A percentile compares a stretch with the other conserved stretches of the same genome.
Evolutionary conservation across 2,888 invertebrate genomes (phyloP).

Genomic region (Hartigia nigra): DNA sequence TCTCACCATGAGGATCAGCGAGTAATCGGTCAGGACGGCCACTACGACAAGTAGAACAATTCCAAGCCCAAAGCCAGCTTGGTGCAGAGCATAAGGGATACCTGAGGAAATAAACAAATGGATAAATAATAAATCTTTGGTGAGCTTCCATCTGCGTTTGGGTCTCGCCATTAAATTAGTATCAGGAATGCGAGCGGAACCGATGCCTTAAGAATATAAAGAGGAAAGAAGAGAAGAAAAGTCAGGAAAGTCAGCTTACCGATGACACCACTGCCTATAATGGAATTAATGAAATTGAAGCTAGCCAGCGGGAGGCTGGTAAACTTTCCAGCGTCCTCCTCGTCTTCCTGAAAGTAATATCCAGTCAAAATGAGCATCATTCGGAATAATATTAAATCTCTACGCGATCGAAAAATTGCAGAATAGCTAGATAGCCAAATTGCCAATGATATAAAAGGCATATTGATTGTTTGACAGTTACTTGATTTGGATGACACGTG

Average conservation of each 20-base stretch:
- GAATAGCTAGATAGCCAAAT: neutral
- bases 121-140: conserved; percentile 7
- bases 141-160: neutral
- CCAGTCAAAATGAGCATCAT: neutral
- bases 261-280: conserved; percentile 88
- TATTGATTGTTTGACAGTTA: neutral
- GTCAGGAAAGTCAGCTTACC: conserved; percentile 67
- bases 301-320: conserved; percentile 80
- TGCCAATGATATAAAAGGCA: neutral
- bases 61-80: conserved; percentile 84
- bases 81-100: conserved; percentile 83
- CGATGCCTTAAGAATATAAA: neutral
- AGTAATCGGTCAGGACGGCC: conserved; percentile 84
- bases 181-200: neutral
- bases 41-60: conserved; percentile 76
- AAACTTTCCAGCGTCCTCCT: conserved; percentile 71
- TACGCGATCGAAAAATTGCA: neutral
- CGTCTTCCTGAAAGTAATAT: conserved; percentile 56
- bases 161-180: neutral
- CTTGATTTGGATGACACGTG: neutral
- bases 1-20: conserved; percentile 81
- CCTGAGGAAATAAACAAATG: conserved; percentile 61
- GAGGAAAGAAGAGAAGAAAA: neutral
- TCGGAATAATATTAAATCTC: neutral
- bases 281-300: conserved; percentile 90